Conservation (phyloP, 2,888 invertebrate species). For the Colostygia pectinataria region DNA sequence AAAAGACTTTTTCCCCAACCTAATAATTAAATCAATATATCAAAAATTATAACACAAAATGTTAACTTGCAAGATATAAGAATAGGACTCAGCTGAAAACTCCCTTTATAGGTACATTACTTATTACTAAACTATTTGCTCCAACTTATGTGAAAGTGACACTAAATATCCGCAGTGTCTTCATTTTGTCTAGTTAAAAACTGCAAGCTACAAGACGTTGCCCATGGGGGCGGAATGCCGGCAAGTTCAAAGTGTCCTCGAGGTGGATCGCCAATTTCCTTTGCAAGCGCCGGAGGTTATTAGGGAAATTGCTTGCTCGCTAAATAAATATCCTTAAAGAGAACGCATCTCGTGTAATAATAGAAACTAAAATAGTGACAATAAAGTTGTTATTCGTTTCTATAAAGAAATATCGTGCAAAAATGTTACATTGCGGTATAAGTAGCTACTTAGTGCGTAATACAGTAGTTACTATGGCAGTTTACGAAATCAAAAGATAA, state of each 20-base stretch:
- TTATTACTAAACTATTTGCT: too few species aligned
- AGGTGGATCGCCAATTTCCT: slow-evolving; percentile 60
- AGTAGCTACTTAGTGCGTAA: too few species aligned
- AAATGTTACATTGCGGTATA: too few species aligned
- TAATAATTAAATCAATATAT: too few species aligned
- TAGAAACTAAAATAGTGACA: slow-evolving; percentile 11
- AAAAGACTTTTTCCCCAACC: too few species aligned
- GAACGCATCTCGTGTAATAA: slow-evolving; percentile 43
- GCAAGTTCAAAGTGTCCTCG: slow-evolving; percentile 56
- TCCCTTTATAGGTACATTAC: too few species aligned
- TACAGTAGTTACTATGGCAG: neutral
- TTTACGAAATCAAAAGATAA: slow-evolving; percentile 28
- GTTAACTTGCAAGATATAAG: too few species aligned
- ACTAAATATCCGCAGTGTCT: neutral
- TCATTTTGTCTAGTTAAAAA: slow-evolving; percentile 8
- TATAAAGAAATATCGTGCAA: too few species aligned
- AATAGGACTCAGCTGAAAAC: too few species aligned
- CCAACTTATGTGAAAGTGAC: neutral
- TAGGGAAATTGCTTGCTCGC: slow-evolving; percentile 55
- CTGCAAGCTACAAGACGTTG: slow-evolving; percentile 37
- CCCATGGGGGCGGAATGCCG: slow-evolving; percentile 44
- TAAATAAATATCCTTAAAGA: slow-evolving; percentile 52
- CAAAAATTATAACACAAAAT: too few species aligned
- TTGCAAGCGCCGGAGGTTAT: slow-evolving; percentile 57
- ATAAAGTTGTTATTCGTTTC: too few species aligned